Evolutionary conservation across 2,797 vertebrate genomes (phyloP).

Genomic region (Alectoris magna): DNA sequence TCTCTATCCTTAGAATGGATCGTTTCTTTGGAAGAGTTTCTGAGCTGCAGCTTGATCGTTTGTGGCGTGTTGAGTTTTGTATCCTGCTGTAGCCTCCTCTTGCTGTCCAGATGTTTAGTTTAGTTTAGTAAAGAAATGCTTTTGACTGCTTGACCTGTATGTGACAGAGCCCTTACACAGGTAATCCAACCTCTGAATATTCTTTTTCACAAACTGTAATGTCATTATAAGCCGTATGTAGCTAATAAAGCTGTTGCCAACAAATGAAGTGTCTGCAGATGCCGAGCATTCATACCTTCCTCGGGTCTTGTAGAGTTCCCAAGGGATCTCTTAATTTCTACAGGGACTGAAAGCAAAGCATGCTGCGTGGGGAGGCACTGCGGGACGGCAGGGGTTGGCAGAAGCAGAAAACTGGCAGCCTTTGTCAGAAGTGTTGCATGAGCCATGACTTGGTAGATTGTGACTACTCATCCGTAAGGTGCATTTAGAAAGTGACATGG

Average conservation of each 20-base stretch:
- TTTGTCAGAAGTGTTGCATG: background rate
- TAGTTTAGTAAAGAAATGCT: background rate
- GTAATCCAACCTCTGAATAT: background rate
- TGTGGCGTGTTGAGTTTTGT: background rate
- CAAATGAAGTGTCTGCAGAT: background rate
- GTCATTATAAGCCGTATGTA: background rate
- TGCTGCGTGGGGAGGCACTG: background rate
- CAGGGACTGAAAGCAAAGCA: background rate
- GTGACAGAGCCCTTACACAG: background rate
- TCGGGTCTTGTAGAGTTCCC: background rate
- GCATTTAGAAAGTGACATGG: background rate
- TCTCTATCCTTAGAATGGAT: background rate
- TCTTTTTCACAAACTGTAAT: background rate
- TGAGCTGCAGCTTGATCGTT: background rate
- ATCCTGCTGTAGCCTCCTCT: background rate
- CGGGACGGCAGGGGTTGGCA: background rate
- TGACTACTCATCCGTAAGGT: background rate
- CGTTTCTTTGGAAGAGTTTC: background rate
- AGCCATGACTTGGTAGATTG: background rate
- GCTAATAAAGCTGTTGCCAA: background rate
- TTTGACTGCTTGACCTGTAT: background rate
- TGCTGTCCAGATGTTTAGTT: background rate
- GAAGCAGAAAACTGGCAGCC: background rate
- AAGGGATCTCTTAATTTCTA: background rate
- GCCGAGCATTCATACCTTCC: background rate